A percentile compares a stretch with the other conserved stretches of the same genome.
Evolutionary conservation across 2,797 vertebrate genomes (phyloP).

Genomic region (Dryobates pubescens): DNA sequence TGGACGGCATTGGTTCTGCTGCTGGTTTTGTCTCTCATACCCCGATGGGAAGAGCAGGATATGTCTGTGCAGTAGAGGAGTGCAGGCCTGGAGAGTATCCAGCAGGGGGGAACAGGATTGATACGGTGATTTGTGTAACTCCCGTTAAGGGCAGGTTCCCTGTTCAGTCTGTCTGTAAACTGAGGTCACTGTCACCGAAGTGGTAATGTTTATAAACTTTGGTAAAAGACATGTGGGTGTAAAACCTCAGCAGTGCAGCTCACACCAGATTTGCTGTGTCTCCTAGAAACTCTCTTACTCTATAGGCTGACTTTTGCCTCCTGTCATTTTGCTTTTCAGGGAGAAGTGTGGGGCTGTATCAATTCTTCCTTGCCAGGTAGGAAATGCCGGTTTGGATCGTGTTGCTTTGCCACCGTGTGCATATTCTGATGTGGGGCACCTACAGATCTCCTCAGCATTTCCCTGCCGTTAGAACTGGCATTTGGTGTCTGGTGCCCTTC

Average conservation of each 20-base stretch:
- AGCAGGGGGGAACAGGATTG: not conserved
- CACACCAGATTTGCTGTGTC: not conserved
- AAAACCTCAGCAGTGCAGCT: not conserved
- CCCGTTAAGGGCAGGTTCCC: not conserved
- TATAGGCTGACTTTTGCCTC: conserved; percentile 3
- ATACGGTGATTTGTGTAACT: not conserved
- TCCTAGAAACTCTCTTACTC: conserved; percentile 10
- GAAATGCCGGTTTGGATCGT: not conserved
- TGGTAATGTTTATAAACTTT: not conserved
- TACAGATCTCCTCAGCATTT: not conserved
- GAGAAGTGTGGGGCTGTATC: conserved; percentile 89
- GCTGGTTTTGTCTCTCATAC: not conserved
- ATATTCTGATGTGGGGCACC: not conserved
- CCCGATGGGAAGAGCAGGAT: not conserved
- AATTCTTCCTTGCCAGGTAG: conserved; percentile 91
- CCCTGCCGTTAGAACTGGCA: not conserved
- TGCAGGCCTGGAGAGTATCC: not conserved
- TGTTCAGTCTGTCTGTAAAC: not conserved
- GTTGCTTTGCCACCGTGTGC: not conserved
- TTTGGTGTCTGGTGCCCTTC: not conserved
- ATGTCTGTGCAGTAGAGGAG: not conserved
- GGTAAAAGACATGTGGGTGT: not conserved
- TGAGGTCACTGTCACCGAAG: not conserved
- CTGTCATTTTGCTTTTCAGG: conserved; percentile 77
- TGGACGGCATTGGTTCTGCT: not conserved